A percentile compares a stretch with the other conserved stretches of the same genome.
Evolutionary conservation across 2,797 vertebrate species (phyloP).

Genomic region (Sebastes iracundus): DNA sequence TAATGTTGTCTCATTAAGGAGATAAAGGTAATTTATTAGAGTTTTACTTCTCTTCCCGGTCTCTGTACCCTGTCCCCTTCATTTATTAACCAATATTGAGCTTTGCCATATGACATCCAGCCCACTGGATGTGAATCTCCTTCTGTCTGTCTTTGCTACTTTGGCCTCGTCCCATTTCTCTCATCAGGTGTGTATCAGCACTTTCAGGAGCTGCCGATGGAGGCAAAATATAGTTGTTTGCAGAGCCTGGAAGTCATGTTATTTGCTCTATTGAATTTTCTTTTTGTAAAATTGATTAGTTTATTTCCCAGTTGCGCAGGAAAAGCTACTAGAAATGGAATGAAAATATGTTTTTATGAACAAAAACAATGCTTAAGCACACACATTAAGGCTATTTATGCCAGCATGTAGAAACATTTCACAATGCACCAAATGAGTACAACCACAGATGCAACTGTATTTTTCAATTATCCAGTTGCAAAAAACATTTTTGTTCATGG

Average conservation of each 20-base stretch:
- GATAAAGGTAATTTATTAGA: conserved; percentile 89
- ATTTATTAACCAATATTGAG: conserved; percentile 88
- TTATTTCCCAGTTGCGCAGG: not conserved
- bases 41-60: conserved; percentile 61
- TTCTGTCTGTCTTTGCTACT: conserved; percentile 35
- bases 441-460: not conserved
- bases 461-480: not conserved
- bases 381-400: not conserved
- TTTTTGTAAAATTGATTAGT: not conserved
- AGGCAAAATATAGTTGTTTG: conserved; percentile 22
- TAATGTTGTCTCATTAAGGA: conserved; percentile 90
- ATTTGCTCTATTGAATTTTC: not conserved
- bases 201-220: not conserved
- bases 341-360: not conserved
- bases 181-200: conserved; percentile 20
- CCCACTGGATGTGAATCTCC: conserved; percentile 55
- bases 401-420: not conserved
- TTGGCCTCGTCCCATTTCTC: not conserved
- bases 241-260: not conserved
- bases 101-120: conserved; percentile 60
- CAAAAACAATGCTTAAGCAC: not conserved
- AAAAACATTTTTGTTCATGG: not conserved
- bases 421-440: not conserved
- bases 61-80: conserved; percentile 61
- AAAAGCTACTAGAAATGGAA: not conserved